phyloP scores from a whole-genome alignment of 2,113 vertebrate genomes.

The Piliocolobus tephrosceles region DNA sequence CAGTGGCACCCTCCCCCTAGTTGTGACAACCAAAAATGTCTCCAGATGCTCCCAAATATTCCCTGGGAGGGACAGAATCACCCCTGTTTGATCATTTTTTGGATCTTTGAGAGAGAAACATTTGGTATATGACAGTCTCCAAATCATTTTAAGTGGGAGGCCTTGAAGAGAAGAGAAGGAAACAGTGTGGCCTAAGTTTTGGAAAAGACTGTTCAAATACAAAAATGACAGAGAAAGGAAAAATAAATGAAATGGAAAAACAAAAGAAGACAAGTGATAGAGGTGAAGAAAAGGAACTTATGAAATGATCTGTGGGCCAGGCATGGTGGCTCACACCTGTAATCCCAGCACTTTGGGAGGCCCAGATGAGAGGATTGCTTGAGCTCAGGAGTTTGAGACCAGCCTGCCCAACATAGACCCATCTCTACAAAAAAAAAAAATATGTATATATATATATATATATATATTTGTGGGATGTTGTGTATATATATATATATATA shows the following conservation, averaged over 20 bases:
- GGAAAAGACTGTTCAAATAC: not conserved
- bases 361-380: not conserved
- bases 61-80: not conserved
- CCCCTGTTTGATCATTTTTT: not conserved
- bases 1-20: not conserved
- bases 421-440: not conserved
- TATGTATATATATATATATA: no score
- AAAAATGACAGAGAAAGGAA: constrained; percentile 6
- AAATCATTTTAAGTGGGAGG: not conserved
- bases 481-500: no score
- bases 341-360: not conserved
- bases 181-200: not conserved
- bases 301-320: not conserved
- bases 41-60: not conserved
- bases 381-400: not conserved
- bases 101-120: not conserved
- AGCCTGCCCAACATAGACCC: no score
- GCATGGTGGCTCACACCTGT: not conserved
- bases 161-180: not conserved
- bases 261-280: not conserved
- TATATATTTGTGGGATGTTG: no score
- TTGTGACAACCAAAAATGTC: not conserved
- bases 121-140: not conserved
- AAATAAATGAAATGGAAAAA: not conserved
- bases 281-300: not conserved